Evolutionary conservation across 2,888 invertebrate genomes (phyloP).

Genomic region (Ectemnius lituratus): DNA sequence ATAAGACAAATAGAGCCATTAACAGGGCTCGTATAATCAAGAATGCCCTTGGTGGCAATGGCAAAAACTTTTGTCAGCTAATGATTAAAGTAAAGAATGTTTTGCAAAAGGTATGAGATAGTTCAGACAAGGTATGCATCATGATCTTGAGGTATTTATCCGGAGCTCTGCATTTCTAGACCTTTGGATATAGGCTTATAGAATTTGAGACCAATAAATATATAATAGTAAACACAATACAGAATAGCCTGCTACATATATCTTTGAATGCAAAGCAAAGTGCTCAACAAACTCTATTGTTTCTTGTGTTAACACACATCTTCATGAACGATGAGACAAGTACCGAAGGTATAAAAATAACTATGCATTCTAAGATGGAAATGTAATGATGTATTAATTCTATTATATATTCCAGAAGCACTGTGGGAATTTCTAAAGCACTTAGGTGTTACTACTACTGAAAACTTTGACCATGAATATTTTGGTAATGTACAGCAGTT

Average conservation of each 20-base stretch:
- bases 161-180: slow-evolving; percentile 67
- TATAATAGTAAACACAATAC: slow-evolving; percentile 66
- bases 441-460: slow-evolving; percentile 77
- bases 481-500: slow-evolving; percentile 67
- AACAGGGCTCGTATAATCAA: slow-evolving; percentile 61
- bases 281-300: slow-evolving; percentile 77
- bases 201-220: slow-evolving; percentile 74
- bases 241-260: slow-evolving; percentile 57
- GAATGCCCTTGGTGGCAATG: slow-evolving; percentile 45
- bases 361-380: neutral
- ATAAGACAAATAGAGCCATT: slow-evolving; percentile 58
- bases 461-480: slow-evolving; percentile 64
- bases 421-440: slow-evolving; percentile 79
- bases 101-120: slow-evolving; percentile 58
- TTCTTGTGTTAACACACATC: slow-evolving; percentile 79
- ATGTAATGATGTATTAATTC: slow-evolving; percentile 22
- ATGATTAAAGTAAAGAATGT: slow-evolving; percentile 50
- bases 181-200: slow-evolving; percentile 79
- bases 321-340: slow-evolving; percentile 80
- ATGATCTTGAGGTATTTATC: neutral
- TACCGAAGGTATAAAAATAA: slow-evolving; percentile 77
- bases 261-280: slow-evolving; percentile 64
- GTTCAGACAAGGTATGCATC: neutral
- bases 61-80: slow-evolving; percentile 55
- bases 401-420: slow-evolving; percentile 75